Evolutionary conservation across 2,113 vertebrate genomes (phyloP).

Genomic region (Hydrochoerus hydrochaeris): DNA sequence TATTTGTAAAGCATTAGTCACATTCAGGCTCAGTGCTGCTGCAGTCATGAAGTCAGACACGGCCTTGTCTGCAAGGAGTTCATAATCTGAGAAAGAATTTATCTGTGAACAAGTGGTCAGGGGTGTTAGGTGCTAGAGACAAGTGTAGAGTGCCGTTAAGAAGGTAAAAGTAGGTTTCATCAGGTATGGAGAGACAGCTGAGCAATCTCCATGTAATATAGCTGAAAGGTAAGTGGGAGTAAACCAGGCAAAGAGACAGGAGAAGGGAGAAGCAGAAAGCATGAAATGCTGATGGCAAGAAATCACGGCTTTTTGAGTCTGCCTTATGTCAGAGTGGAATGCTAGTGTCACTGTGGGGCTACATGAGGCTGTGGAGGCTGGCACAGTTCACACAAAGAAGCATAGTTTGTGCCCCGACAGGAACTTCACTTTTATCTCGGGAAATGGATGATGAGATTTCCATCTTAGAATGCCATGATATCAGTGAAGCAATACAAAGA

Average conservation of each 20-base stretch:
- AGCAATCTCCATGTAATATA: neutral
- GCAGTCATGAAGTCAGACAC: neutral
- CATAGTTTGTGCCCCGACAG: too few species aligned
- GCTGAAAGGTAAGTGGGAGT: neutral
- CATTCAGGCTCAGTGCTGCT: neutral
- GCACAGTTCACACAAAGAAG: too few species aligned
- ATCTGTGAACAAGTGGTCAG: neutral
- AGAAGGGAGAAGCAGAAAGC: neutral
- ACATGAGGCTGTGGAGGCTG: too few species aligned
- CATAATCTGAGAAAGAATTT: accelerated
- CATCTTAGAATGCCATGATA: too few species aligned
- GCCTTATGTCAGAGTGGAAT: too few species aligned
- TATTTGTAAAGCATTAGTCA: neutral
- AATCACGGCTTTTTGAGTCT: neutral
- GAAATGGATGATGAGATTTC: too few species aligned
- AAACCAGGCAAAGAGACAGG: neutral
- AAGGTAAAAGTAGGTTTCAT: neutral
- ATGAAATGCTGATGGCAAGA: neutral
- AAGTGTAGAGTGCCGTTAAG: neutral
- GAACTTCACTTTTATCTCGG: too few species aligned
- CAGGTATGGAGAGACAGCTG: neutral
- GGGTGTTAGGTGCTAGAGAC: neutral
- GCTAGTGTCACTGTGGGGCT: too few species aligned
- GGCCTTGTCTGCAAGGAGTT: neutral
- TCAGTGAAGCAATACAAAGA: too few species aligned